phyloP scores from a whole-genome alignment of 2,888 invertebrate genomes.

The Trichopria drosophilae region DNA sequence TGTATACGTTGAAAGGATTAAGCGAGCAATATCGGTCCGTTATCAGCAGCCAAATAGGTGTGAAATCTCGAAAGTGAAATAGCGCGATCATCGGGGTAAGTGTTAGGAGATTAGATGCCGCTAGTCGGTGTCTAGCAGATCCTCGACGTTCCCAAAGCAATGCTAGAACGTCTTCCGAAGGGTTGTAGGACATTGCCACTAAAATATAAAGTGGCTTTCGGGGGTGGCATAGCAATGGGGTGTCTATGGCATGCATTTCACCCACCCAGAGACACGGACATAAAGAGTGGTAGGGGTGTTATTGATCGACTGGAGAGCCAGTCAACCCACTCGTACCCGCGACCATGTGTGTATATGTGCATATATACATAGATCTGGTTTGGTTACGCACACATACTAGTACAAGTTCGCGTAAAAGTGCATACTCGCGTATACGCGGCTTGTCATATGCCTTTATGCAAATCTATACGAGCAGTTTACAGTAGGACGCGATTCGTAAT shows the following conservation, averaged over 20 bases:
- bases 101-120: constrained; percentile 10
- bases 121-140: background rate
- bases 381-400: background rate
- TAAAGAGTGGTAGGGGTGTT: constrained; percentile 41
- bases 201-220: constrained; percentile 57
- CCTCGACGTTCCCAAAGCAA: constrained; percentile 13
- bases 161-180: constrained; percentile 37
- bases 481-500: constrained; percentile 23
- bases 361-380: constrained; percentile 23
- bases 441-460: constrained; percentile 26
- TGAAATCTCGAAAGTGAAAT: no score
- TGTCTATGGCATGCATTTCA: constrained; percentile 27
- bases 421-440: constrained; percentile 17
- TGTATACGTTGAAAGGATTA: background rate
- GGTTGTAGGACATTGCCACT: constrained; percentile 56
- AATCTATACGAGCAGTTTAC: constrained; percentile 24
- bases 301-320: constrained; percentile 55
- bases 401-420: constrained; percentile 15
- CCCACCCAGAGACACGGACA: constrained; percentile 49
- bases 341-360: constrained; percentile 20
- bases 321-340: constrained; percentile 53
- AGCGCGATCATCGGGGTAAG: no score
- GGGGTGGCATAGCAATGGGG: constrained; percentile 55
- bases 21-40: constrained; percentile 10
- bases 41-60: no score